These are phyloP conservation scores for Plagiodera versicolora DNA, from an alignment of 2,888 invertebrate genomes.

Conservation along the genomic window DNA sequence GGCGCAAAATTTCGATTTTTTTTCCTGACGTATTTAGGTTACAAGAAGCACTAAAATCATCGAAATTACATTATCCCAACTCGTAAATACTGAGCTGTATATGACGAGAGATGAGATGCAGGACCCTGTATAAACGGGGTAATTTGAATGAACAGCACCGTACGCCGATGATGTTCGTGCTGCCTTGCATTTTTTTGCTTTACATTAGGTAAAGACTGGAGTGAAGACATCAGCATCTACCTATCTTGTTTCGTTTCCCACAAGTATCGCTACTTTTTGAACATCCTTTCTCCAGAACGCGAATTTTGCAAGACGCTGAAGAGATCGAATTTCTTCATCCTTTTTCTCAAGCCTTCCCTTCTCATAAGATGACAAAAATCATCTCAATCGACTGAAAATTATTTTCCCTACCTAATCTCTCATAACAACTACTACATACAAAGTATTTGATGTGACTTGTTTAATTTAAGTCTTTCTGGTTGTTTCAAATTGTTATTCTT, in stretches of 20 bases:
- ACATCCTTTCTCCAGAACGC: neutral
- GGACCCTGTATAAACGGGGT: no score
- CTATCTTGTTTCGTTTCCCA: constrained; percentile 37
- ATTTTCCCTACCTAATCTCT: neutral
- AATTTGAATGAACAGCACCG: neutral
- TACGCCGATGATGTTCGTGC: neutral
- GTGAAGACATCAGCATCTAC: neutral
- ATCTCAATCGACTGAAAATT: neutral
- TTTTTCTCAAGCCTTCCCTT: neutral
- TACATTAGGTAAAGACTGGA: neutral
- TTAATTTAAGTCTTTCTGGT: no score
- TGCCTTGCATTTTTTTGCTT: neutral
- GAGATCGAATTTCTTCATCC: neutral
- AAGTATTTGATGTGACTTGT: no score
- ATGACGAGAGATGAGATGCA: no score
- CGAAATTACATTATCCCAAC: no score
- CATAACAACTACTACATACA: no score
- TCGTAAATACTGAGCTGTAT: no score
- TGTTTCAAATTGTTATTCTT: no score
- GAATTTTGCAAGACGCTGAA: neutral
- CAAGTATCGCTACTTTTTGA: constrained; percentile 31
- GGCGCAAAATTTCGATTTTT: no score
- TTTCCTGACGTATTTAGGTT: no score
- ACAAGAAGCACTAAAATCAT: no score
- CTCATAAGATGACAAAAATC: neutral